A percentile compares a stretch with the other conserved stretches of the same genome.
Conservation (phyloP, 2,113 vertebrate genomes). For the Ciconia stormi region DNA sequence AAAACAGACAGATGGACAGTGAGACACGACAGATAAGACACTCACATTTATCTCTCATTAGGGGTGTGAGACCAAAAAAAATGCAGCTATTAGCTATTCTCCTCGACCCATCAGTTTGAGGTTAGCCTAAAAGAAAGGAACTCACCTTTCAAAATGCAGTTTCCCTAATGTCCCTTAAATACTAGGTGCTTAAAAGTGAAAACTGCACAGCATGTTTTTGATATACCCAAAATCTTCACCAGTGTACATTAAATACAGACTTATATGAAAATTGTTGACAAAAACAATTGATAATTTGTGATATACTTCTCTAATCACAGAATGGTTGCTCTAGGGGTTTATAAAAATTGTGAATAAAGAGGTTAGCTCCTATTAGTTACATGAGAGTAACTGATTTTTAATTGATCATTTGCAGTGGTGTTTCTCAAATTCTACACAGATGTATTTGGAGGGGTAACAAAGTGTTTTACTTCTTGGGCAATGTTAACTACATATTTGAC, state of each 20-base stretch:
- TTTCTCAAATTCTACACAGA: background rate
- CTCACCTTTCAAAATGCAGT: background rate
- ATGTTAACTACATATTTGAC: background rate
- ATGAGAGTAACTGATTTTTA: background rate
- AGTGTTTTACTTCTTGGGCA: background rate
- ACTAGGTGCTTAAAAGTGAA: background rate
- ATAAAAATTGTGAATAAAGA: background rate
- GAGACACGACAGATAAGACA: background rate
- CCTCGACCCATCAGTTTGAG: background rate
- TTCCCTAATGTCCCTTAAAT: background rate
- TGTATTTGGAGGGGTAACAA: background rate
- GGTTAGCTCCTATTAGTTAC: background rate
- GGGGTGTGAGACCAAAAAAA: background rate
- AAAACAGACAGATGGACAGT: constrained; percentile 47
- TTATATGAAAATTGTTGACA: background rate
- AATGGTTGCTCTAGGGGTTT: background rate
- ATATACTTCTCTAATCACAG: background rate
- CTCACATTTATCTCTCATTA: background rate
- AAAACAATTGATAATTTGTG: background rate
- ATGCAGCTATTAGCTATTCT: background rate
- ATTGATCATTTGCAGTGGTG: background rate
- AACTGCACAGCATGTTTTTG: background rate
- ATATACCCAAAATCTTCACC: background rate
- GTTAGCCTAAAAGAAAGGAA: background rate
- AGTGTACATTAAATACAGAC: background rate